A percentile compares a stretch with the other conserved stretches of the same genome.
Conservation (phyloP, 1,140 invertebrate genomes). For the Drosophila chauvacae region DNA sequence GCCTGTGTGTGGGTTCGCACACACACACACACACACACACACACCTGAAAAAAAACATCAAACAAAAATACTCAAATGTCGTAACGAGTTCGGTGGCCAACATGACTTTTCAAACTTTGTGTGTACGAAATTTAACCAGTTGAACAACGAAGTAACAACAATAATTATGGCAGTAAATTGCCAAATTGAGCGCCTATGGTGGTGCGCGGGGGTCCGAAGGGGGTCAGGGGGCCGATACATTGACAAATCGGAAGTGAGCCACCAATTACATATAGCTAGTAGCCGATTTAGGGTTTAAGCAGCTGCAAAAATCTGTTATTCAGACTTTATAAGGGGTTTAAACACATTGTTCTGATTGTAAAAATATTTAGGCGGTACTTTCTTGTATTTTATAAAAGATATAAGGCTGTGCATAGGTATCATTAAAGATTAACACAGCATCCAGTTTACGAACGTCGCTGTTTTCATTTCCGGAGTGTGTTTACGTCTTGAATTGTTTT, state of each 20-base stretch:
- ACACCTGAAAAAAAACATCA: slow-evolving; percentile 18
- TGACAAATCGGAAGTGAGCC: slow-evolving; percentile 70
- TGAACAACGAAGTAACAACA: slow-evolving; percentile 24
- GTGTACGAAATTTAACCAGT: slow-evolving; percentile 57
- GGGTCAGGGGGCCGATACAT: slow-evolving; percentile 17
- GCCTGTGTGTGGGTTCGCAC: slow-evolving; percentile 12
- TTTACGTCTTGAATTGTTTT: neutral
- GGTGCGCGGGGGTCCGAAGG: neutral
- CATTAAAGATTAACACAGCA: neutral
- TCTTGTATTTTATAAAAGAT: neutral
- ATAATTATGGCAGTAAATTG: slow-evolving; percentile 35
- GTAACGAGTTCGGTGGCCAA: slow-evolving; percentile 40
- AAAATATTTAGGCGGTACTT: neutral
- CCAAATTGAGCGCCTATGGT: neutral
- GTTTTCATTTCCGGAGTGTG: neutral
- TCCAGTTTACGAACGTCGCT: neutral
- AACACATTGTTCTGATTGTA: neutral
- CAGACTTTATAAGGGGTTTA: no score
- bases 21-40: neutral
- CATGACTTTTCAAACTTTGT: slow-evolving; percentile 52
- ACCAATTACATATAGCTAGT: slow-evolving; percentile 41
- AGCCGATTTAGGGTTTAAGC: slow-evolving; percentile 22
- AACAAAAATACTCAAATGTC: slow-evolving; percentile 33
- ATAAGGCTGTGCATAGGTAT: no score
- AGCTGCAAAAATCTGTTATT: neutral